Base-by-base conservation (phyloP, 1,140 invertebrate species). In the Daktulosphaira vitifoliae region DNA sequence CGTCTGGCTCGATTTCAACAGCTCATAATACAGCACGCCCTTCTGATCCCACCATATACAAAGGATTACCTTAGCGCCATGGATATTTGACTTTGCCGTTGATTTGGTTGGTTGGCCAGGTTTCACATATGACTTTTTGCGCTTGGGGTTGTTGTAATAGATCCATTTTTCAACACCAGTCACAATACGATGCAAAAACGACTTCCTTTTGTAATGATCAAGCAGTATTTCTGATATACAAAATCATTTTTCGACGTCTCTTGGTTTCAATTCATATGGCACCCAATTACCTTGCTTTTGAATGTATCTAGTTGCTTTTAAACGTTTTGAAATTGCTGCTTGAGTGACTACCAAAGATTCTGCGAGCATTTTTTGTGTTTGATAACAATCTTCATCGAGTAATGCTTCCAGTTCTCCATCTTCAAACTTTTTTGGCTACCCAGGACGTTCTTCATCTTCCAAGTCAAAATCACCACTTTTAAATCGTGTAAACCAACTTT, bases 111-210 rank as follows among this genome's bases (percentile, higher is more conserved):
- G n/a, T n/a, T n/a, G n/a, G n/a, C n/a, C n/a, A n/a, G n/a, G n/a
- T n/a, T n/a, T n/a, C n/a, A n/a, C n/a, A n/a, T n/a, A n/a, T n/a
- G n/a, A n/a, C n/a, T n/a, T n/a, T n/a, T n/a, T n/a, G n/a, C n/a
- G n/a, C n/a, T n/a, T n/a, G n/a, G n/a, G n/a, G n/a, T n/a, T n/a
- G n/a, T n/a, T 9, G 13, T 23, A 50, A 50, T 20, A 18, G 48
- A 50, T 37, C 48, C 59, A 69, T 49, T 52, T 67, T 69, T 65
- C 68, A 44, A 67, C 68, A 13, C 51, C 48, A 23, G 65, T 64
- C 1, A 67, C 49, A 23, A 62, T 67, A 7, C 48, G 20, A 22
- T 50, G 48, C 6, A 50, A 18, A 50, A 50, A 50, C 11, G n/a
- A 15, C n/a, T 50, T 26, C 18, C 25, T 50, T 50, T 50, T 26